Conservation (phyloP, 1,140 invertebrate species). For the Homarus americanus region DNA sequence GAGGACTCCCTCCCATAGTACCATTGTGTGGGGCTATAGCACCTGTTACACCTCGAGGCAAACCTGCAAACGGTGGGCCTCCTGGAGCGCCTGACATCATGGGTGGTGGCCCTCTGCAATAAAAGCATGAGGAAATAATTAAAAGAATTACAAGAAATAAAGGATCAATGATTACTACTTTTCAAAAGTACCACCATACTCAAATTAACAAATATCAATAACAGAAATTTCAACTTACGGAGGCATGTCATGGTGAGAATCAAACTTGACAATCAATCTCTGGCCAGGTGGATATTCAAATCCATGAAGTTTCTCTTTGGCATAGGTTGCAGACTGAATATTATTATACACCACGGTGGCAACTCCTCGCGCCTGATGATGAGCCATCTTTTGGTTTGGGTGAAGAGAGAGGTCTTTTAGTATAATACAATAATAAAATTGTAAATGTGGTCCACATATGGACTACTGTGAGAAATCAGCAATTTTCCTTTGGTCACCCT, state of each 20-base stretch:
- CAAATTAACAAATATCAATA: not conserved
- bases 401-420: slow-evolving; percentile 12
- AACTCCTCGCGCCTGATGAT: slow-evolving; percentile 77
- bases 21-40: slow-evolving; percentile 70
- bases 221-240: slow-evolving; percentile 36
- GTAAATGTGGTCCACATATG: too few relatives aligned
- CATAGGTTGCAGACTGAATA: slow-evolving; percentile 88
- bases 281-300: slow-evolving; percentile 93
- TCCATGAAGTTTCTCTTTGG: slow-evolving; percentile 89
- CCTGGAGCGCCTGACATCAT: slow-evolving; percentile 67
- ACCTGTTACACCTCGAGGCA: slow-evolving; percentile 53
- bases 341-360: slow-evolving; percentile 86
- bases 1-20: slow-evolving; percentile 67
- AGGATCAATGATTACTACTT: too few relatives aligned
- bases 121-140: not conserved
- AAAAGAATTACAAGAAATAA: not conserved
- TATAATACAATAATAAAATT: not conserved
- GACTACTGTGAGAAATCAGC: too few relatives aligned
- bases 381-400: slow-evolving; percentile 43
- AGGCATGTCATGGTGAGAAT: slow-evolving; percentile 76
- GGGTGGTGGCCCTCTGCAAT: slow-evolving; percentile 57
- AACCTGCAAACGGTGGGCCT: slow-evolving; percentile 57
- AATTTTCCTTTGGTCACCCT: not conserved
- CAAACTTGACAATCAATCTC: slow-evolving; percentile 87
- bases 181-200: not conserved